These are phyloP conservation scores for Tridacna crocea DNA, from an alignment of 2,888 invertebrate genomes.

Conservation along the genomic window DNA sequence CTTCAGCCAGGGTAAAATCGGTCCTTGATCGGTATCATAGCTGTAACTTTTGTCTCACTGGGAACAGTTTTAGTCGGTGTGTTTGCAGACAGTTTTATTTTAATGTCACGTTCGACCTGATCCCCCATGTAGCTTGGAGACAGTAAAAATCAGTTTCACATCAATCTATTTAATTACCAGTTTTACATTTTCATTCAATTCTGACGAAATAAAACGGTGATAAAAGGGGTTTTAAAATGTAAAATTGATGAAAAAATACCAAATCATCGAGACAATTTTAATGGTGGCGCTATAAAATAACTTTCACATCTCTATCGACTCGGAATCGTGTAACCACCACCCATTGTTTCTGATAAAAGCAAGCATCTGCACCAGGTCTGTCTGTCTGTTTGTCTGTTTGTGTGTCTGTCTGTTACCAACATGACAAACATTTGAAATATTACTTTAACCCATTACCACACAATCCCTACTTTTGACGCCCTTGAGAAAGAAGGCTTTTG, in stretches of 20 bases:
- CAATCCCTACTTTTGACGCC: too few relatives aligned
- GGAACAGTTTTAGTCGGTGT: not conserved
- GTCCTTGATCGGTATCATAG: too few relatives aligned
- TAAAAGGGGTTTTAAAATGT: conserved; percentile 18
- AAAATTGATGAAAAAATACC: not conserved
- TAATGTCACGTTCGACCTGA: conserved; percentile 10
- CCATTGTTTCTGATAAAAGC: too few relatives aligned
- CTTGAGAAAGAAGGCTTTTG: too few relatives aligned
- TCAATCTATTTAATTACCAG: conserved; percentile 25
- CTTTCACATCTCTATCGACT: not conserved
- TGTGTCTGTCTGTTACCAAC: too few relatives aligned
- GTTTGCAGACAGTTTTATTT: conserved; percentile 8
- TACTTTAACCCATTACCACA: too few relatives aligned
- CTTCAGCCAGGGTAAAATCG: too few relatives aligned
- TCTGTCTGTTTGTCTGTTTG: too few relatives aligned
- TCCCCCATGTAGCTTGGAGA: conserved; percentile 11
- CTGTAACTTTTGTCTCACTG: not conserved
- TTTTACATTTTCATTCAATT: conserved; percentile 31
- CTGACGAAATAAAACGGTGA: conserved; percentile 23
- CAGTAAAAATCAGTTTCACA: conserved; percentile 16
- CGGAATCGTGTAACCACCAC: too few relatives aligned
- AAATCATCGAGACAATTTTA: not conserved
- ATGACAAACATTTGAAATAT: too few relatives aligned
- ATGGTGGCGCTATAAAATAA: not conserved
- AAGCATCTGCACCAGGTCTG: too few relatives aligned